Conservation (phyloP, 2,797 vertebrate genomes). For the Lacerta agilis region DNA sequence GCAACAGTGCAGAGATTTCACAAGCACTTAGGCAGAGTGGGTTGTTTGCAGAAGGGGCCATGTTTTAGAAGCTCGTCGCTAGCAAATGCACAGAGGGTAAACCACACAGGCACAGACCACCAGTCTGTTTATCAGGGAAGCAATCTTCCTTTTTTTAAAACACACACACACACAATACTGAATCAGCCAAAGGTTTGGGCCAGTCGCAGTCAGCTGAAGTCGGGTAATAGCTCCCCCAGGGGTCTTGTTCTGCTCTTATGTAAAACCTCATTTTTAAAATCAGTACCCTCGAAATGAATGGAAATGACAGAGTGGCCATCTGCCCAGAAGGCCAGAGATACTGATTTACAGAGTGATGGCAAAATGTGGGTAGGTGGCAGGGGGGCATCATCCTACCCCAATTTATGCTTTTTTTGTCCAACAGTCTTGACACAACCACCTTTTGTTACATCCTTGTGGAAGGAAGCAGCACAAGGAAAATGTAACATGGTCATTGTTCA, state of each 20-base stretch:
- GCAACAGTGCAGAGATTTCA: background rate
- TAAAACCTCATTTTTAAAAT: background rate
- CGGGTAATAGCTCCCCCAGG: slow-evolving; percentile 51
- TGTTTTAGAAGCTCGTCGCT: background rate
- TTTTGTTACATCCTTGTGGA: background rate
- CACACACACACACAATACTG: no score
- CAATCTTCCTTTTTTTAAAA: slow-evolving; percentile 4
- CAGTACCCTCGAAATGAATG: slow-evolving; percentile 47
- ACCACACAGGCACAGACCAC: slow-evolving; percentile 41
- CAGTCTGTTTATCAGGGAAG: slow-evolving; percentile 47
- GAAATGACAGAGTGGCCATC: slow-evolving; percentile 54
- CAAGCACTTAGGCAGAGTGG: background rate
- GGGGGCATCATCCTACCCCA: slow-evolving; percentile 25
- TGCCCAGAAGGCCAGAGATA: slow-evolving; percentile 31
- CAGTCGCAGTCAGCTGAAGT: slow-evolving; percentile 50
- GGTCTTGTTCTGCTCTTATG: slow-evolving; percentile 45
- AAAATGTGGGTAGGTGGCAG: slow-evolving; percentile 21
- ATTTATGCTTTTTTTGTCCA: slow-evolving; percentile 50
- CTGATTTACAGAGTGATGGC: slow-evolving; percentile 36
- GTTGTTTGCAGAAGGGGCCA: background rate
- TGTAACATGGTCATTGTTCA: background rate
- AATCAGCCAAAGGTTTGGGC: slow-evolving; percentile 54
- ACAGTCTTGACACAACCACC: slow-evolving; percentile 8
- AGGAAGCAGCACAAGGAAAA: background rate
- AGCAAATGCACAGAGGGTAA: slow-evolving; percentile 21